Conservation (phyloP, 2,888 invertebrate species). For the Lepidocyrtinus sp. region DNA sequence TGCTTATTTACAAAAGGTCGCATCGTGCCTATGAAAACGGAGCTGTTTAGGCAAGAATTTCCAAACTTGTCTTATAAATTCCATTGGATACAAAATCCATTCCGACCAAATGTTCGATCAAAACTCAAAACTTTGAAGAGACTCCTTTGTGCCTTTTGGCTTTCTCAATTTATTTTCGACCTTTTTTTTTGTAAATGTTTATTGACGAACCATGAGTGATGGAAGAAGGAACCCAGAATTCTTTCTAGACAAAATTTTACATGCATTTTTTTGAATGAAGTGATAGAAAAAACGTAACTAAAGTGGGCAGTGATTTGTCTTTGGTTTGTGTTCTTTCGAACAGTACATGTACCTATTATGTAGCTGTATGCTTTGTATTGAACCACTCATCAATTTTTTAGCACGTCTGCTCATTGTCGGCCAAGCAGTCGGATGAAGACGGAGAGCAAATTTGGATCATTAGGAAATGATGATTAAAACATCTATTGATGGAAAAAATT, state of each 20-base stretch:
- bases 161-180: too few relatives aligned
- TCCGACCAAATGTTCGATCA: too few relatives aligned
- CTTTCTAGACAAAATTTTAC: slow-evolving; percentile 19
- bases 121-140: too few relatives aligned
- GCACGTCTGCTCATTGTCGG: too few relatives aligned
- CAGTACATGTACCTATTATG: background rate
- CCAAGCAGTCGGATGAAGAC: background rate
- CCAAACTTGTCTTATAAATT: too few relatives aligned
- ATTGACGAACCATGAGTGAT: slow-evolving; percentile 37
- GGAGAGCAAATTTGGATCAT: slow-evolving; percentile 35
- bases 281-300: background rate
- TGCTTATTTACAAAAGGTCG: background rate
- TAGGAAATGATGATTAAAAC: slow-evolving; percentile 38
- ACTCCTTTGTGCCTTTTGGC: too few relatives aligned
- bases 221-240: slow-evolving; percentile 16
- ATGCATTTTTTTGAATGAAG: background rate
- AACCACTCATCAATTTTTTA: too few relatives aligned
- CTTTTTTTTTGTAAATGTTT: background rate
- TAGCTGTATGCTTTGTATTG: background rate
- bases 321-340: background rate
- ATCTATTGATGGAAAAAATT: background rate
- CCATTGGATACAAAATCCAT: too few relatives aligned
- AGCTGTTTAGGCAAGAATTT: too few relatives aligned
- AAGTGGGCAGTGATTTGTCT: background rate
- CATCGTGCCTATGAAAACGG: too few relatives aligned